Conservation (phyloP, 92 coral and sea anemone genomes). For the Porites divaricata region DNA sequence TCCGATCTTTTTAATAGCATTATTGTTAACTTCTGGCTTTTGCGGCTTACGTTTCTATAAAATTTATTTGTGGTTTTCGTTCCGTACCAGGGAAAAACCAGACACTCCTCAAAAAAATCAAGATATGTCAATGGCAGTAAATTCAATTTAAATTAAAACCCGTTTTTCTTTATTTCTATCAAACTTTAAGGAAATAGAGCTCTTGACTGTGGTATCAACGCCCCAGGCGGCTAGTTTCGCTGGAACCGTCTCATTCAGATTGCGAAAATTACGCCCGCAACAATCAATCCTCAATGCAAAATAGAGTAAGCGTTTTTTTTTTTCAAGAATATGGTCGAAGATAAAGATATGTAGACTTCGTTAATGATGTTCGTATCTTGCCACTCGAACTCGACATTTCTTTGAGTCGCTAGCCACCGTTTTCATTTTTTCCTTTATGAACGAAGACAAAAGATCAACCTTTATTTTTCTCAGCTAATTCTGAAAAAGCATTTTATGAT, state of each 20-base stretch:
- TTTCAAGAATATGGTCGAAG: not conserved
- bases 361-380: not conserved
- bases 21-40: not conserved
- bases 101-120: conserved; percentile 12
- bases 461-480: not conserved
- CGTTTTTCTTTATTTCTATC: not conserved
- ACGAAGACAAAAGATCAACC: not conserved
- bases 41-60: conserved; percentile 4
- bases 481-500: not conserved
- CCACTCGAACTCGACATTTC: not conserved
- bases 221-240: not conserved
- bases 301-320: not conserved
- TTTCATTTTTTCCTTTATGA: not conserved
- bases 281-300: not conserved
- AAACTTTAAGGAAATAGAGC: not conserved
- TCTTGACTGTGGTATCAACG: not conserved
- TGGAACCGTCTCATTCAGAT: not conserved
- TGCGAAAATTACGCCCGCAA: not conserved
- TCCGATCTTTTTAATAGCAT: not conserved
- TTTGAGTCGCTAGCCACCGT: not conserved
- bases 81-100: not conserved
- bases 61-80: conserved; percentile 11
- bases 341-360: not conserved
- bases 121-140: conserved; percentile 7
- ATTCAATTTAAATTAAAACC: conserved; percentile 20